Percentiles rank a stretch among this genome's conserved stretches.
phyloP scores from a whole-genome alignment of 2,113 vertebrate species.

The Formicarius rufipectus region DNA sequence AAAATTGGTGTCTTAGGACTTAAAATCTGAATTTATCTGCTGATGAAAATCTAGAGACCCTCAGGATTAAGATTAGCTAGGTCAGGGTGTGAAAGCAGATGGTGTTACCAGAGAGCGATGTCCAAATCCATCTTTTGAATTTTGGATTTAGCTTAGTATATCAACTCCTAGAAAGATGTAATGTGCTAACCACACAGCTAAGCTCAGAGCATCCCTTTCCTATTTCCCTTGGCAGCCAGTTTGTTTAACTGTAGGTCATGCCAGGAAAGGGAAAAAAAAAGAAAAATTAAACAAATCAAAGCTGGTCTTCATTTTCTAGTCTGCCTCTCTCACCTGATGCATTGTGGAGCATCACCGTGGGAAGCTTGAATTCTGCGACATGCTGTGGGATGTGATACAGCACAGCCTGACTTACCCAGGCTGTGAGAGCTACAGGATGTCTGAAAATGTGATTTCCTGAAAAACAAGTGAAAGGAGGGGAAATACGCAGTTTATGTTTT shows the following conservation, averaged over 20 bases:
- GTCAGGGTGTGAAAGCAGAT: neutral
- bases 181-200: slow-evolving; percentile 20
- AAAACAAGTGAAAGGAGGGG: slow-evolving; percentile 56
- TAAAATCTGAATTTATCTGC: neutral
- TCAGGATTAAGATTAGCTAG: neutral
- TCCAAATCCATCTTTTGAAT: neutral
- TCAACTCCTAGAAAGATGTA: slow-evolving; percentile 26
- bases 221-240: slow-evolving; percentile 46
- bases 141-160: neutral
- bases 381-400: neutral
- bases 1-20: neutral
- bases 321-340: neutral
- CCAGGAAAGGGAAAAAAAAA: neutral
- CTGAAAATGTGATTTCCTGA: slow-evolving; percentile 58
- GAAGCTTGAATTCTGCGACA: neutral
- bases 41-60: neutral
- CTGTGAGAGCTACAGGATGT: slow-evolving; percentile 32
- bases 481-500: slow-evolving; percentile 44
- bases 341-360: neutral
- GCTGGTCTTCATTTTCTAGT: neutral
- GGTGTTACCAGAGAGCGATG: neutral
- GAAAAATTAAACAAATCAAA: neutral
- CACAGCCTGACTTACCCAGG: neutral
- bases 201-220: slow-evolving; percentile 27
- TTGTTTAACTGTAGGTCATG: slow-evolving; percentile 17